Conservation (phyloP, 2,113 vertebrate genomes). For the Pionites leucogaster region DNA sequence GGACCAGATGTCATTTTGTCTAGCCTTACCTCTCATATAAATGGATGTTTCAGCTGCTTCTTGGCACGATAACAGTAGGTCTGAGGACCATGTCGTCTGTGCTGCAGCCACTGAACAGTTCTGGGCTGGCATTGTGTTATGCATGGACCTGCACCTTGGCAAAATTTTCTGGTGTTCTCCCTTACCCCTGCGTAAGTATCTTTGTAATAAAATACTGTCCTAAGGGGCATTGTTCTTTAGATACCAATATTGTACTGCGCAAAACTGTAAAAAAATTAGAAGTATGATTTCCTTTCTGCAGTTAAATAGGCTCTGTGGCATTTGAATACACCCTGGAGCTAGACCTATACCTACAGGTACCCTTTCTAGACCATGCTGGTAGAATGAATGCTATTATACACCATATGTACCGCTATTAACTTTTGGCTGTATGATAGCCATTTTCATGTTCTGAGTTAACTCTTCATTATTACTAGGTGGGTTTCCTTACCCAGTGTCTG, state of each 20-base stretch:
- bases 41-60: neutral
- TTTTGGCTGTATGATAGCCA: neutral
- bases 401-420: neutral
- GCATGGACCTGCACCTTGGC: neutral
- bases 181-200: neutral
- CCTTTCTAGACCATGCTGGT: neutral
- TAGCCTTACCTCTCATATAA: neutral
- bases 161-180: neutral
- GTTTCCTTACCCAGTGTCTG: neutral
- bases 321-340: neutral
- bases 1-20: neutral
- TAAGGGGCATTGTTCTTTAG: neutral
- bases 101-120: neutral
- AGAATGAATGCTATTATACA: neutral
- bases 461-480: neutral
- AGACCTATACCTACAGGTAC: neutral
- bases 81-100: neutral
- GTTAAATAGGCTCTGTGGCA: neutral
- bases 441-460: neutral
- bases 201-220: neutral
- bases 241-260: neutral
- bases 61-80: neutral
- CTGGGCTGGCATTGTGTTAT: neutral
- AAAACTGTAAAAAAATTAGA: neutral
- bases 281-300: neutral